A percentile compares a stretch with the other conserved stretches of the same genome.
Conservation (phyloP, 2,113 vertebrate species). For the Brachyhypopomus occidentalis region DNA sequence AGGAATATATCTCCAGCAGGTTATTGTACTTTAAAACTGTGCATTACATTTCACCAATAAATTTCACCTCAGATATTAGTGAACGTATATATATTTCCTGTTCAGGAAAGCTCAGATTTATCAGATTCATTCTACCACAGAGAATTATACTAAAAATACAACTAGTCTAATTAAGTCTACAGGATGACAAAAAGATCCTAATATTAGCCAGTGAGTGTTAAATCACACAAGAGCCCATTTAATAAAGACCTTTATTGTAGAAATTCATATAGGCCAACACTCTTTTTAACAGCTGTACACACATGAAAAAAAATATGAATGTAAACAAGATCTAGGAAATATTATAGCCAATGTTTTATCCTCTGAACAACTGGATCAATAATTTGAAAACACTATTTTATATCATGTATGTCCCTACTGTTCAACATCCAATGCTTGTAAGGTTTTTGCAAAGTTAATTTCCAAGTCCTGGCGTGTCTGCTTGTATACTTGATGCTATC, state of each 20-base stretch:
- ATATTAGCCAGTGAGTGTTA: background rate
- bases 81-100: too few relatives aligned
- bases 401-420: slow-evolving; percentile 17
- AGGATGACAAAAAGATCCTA: background rate
- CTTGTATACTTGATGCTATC: slow-evolving; percentile 96
- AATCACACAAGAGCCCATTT: background rate
- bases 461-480: slow-evolving; percentile 88
- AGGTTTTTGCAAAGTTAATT: slow-evolving; percentile 73
- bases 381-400: slow-evolving; percentile 12
- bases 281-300: slow-evolving; percentile 13
- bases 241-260: slow-evolving; percentile 28
- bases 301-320: slow-evolving; percentile 28
- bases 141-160: too few relatives aligned
- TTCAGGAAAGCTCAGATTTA: too few relatives aligned
- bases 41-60: too few relatives aligned
- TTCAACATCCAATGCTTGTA: background rate
- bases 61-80: too few relatives aligned
- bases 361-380: background rate
- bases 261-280: slow-evolving; percentile 12
- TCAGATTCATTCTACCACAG: too few relatives aligned
- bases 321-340: slow-evolving; percentile 36
- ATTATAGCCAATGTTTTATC: slow-evolving; percentile 15
- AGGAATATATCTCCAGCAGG: too few relatives aligned
- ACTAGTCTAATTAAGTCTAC: too few relatives aligned
- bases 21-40: too few relatives aligned